Evolutionary conservation across 2,797 vertebrate species (phyloP).

Genomic region (Sebastes vulpes): DNA sequence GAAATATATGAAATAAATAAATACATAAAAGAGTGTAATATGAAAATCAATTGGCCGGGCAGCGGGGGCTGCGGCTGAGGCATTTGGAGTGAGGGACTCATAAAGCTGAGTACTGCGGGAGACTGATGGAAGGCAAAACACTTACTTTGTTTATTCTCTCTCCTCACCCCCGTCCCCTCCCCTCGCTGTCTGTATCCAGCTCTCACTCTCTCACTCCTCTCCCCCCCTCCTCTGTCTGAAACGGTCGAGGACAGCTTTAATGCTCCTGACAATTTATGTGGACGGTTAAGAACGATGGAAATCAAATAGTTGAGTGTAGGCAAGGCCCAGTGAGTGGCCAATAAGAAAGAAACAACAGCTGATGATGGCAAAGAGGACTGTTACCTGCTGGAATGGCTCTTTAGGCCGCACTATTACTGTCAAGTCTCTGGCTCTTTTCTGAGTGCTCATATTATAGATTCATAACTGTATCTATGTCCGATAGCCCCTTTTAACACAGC

Average conservation of each 20-base stretch:
- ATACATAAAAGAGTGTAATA: slow-evolving; percentile 89
- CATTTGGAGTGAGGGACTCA: slow-evolving; percentile 83
- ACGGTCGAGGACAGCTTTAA: slow-evolving; percentile 87
- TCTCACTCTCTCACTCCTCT: slow-evolving; percentile 63
- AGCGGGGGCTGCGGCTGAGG: slow-evolving; percentile 72
- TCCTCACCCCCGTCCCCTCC: slow-evolving; percentile 74
- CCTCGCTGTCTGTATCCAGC: slow-evolving; percentile 73
- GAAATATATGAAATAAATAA: slow-evolving; percentile 90
- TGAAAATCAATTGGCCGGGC: slow-evolving; percentile 88
- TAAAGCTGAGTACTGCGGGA: slow-evolving; percentile 85
- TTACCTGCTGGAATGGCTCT: slow-evolving; percentile 83
- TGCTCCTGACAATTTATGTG: slow-evolving; percentile 87
- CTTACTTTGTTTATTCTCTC: slow-evolving; percentile 87
- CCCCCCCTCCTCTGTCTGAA: slow-evolving; percentile 62
- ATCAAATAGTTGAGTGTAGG: slow-evolving; percentile 88
- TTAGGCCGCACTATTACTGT: slow-evolving; percentile 78
- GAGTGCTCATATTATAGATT: slow-evolving; percentile 80
- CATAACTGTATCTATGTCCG: slow-evolving; percentile 74
- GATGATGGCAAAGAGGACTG: slow-evolving; percentile 83
- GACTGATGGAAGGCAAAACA: slow-evolving; percentile 87
- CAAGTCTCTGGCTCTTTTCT: slow-evolving; percentile 71
- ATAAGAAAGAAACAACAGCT: slow-evolving; percentile 85
- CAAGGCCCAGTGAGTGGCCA: slow-evolving; percentile 83
- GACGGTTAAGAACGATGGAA: slow-evolving; percentile 85
- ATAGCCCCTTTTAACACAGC: slow-evolving; percentile 74